A percentile compares a stretch with the other conserved stretches of the same genome.
Evolutionary conservation across 1,140 invertebrate genomes (phyloP).

Genomic region (Saccostrea glomerata): DNA sequence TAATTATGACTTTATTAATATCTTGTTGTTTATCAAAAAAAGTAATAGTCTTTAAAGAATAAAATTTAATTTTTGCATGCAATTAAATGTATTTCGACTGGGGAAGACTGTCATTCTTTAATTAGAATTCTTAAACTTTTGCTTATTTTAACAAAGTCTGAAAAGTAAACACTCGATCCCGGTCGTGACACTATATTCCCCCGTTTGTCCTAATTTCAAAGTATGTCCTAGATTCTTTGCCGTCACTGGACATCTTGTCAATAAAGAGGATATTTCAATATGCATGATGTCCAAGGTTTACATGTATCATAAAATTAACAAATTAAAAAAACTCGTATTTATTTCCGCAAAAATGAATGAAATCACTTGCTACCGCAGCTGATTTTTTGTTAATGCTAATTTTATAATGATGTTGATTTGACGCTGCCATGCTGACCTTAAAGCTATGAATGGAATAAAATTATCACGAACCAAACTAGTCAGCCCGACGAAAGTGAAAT

Average conservation of each 20-base stretch:
- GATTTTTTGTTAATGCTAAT: not conserved
- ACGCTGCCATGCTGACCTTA: not conserved
- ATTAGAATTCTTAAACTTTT: no score
- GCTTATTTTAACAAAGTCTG: no score
- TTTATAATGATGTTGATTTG: not conserved
- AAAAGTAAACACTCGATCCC: no score
- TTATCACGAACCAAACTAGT: not conserved
- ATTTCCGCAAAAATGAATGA: not conserved
- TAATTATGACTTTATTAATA: no score
- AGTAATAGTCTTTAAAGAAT: no score
- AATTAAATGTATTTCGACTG: no score
- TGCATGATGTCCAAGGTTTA: not conserved
- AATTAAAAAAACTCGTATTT: not conserved
- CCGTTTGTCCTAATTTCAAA: not conserved
- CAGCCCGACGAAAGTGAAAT: not conserved
- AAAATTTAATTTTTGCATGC: no score
- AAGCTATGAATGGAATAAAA: constrained; percentile 21
- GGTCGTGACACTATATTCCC: not conserved
- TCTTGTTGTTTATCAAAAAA: no score
- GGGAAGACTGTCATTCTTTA: no score
- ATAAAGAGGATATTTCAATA: not conserved
- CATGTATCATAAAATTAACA: not conserved
- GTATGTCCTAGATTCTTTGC: not conserved
- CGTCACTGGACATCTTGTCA: not conserved
- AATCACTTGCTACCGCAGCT: not conserved